Percentiles rank a stretch among this genome's conserved stretches.
phyloP scores from a whole-genome alignment of 2,113 vertebrate genomes.

The Dromiciops gliroides region DNA sequence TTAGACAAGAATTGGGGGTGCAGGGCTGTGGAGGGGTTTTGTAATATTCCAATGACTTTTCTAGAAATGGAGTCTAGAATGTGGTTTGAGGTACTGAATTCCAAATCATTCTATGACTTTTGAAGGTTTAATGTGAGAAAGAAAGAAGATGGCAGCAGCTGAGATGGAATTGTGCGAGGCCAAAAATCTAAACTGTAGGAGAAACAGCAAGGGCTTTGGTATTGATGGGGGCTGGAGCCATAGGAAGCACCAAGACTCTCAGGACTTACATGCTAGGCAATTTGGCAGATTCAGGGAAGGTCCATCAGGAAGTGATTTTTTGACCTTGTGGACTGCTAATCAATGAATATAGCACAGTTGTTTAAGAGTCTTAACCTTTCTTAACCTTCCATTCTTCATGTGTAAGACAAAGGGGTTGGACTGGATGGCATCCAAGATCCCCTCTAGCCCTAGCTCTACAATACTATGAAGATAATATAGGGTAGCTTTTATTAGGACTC shows the following conservation, averaged over 20 bases:
- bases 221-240: background rate
- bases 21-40: background rate
- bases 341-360: slow-evolving; percentile 22
- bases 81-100: background rate
- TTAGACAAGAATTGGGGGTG: background rate
- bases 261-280: background rate
- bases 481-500: slow-evolving; percentile 44
- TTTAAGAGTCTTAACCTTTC: background rate
- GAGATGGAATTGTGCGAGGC: background rate
- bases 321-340: slow-evolving; percentile 44
- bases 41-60: background rate
- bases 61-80: background rate
- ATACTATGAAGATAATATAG: slow-evolving; percentile 5
- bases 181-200: background rate
- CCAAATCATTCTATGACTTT: background rate
- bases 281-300: background rate
- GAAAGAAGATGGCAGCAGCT: background rate
- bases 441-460: background rate
- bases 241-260: background rate
- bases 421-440: background rate
- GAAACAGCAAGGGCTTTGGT: background rate
- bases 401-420: background rate
- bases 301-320: slow-evolving; percentile 22
- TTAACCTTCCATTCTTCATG: background rate
- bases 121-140: background rate